Evolutionary conservation across 2,797 vertebrate genomes (phyloP), one percentile per base, ranked within the genome.

Genomic region (Sebastes glaucus): DNA sequence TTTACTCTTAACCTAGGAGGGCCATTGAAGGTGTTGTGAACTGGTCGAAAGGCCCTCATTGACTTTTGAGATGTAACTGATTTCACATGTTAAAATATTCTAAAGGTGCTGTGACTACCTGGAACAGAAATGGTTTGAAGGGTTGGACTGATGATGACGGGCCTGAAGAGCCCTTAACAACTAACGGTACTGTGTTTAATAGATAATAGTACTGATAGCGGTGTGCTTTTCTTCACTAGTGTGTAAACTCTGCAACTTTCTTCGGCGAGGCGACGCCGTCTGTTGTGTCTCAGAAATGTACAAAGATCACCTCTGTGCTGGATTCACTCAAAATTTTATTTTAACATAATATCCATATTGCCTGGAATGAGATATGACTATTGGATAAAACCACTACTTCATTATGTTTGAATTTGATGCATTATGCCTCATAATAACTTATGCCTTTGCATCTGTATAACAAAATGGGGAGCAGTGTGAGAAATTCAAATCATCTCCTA

Each of bases 361-460:
- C 73, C 77, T 89, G 89, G 57, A 83, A 74, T 53, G 46, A 88
- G 53, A 81, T 32, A 63, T 61, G 71, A 82, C 46, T 66, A 82
- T 80, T 89, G 90, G 92, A 90, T 89, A 77, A 85, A 94, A 95
- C 94, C 94, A 95, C 94, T 95, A 93, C 73, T 87, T 88, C 53
- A 46, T 62, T 52, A 60, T 78, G 56, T 67, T 78, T 82, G 75
- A 83, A 85, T 90, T 85, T 10, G 11, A 70, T 79, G 57, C 46
- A 65, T 77, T 78, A 72, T 32, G 57, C 70, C 65, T 74, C 28
- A 73, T 74, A 66, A 57, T 80, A 70, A 57, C 49, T 22, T 81
- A 28, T 67, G 78, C 55, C 75, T 90, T 81, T 81, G 71, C 68
- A 16, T 88, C 74, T 72, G 62, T 89, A n/a, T 72, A 71, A 69